Evolutionary conservation across 2,113 vertebrate genomes (phyloP), one percentile per base, ranked within the genome.

Genomic region (Setophaga petechia): DNA sequence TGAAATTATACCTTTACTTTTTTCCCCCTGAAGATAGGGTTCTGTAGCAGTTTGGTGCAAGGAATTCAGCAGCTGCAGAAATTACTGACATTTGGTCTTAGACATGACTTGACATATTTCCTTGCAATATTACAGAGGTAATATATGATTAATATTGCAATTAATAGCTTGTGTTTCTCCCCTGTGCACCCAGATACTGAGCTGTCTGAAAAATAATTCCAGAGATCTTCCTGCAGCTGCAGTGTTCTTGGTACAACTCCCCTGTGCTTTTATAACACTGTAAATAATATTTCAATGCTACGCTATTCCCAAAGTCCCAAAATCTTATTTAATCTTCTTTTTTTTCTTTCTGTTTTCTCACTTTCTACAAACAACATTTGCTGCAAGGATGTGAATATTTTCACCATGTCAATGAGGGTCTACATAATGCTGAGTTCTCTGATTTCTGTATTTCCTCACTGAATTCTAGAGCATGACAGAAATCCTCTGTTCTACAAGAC

Each of bases 151-250:
- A 93, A 94, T 94, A 92, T 68, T 89, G 80, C 80, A 94, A 90
- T 95, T 96, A 95, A 90, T 57, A 93, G 67, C 71, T 94, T 15
- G 0, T 77, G 63, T 95, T 96, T 93, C 76, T 84, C 52, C 67
- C 68, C 65, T 74, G 65, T 77, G 59, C 25, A 41, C 30, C 27
- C 44, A 77, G 85, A 77, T 25, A 90, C 86, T 43, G 76, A 94
- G 52, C 55, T 78, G 44, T 63, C 87, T 96, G 77, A 94, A 97
- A 94, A 41, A 61, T 81, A 77, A 95, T 90, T 95, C 93, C 90
- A 62, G 72, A 92, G 69, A 94, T 75, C 65, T 84, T 94, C 41
- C 73, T 92, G 47, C 35, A 87, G 84, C 57, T 94, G 65, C 62
- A 65, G 37, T 75, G 68, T 44, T 92, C 83, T 86, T 75, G 57